These are phyloP conservation scores for Murina feae DNA, from an alignment of 2,113 vertebrate species.

Conservation along the genomic window DNA sequence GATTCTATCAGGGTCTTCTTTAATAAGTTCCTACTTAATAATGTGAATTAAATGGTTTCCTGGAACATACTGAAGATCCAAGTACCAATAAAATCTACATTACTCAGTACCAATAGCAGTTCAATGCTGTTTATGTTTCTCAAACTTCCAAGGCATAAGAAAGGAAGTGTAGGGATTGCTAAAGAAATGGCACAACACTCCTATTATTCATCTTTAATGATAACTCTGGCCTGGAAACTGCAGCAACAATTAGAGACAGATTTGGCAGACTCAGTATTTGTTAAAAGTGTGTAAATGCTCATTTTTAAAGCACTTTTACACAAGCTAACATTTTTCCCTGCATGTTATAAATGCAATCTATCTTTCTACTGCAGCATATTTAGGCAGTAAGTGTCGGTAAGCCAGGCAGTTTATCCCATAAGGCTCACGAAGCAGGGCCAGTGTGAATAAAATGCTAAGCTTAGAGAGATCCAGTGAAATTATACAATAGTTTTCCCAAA, in stretches of 20 bases:
- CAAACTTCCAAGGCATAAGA: slow-evolving; percentile 71
- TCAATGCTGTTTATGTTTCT: slow-evolving; percentile 72
- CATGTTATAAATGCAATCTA: slow-evolving; percentile 46
- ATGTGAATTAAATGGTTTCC: slow-evolving; percentile 72
- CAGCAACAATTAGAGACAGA: slow-evolving; percentile 56
- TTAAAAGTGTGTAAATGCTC: slow-evolving; percentile 57
- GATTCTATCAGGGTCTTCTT: slow-evolving; percentile 72
- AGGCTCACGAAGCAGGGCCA: slow-evolving; percentile 54
- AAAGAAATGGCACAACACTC: slow-evolving; percentile 61
- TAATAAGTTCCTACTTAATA: slow-evolving; percentile 77
- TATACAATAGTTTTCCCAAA: neutral
- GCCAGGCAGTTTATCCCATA: slow-evolving; percentile 24
- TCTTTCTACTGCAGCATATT: slow-evolving; percentile 50
- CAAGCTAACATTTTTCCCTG: slow-evolving; percentile 38
- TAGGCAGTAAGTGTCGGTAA: slow-evolving; percentile 23
- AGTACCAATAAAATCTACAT: slow-evolving; percentile 70
- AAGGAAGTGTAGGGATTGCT: slow-evolving; percentile 67
- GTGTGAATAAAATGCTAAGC: slow-evolving; percentile 52
- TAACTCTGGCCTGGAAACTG: slow-evolving; percentile 63
- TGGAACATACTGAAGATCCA: slow-evolving; percentile 49
- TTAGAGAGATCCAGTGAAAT: slow-evolving; percentile 42
- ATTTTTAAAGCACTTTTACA: slow-evolving; percentile 23
- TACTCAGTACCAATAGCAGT: slow-evolving; percentile 68
- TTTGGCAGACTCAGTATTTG: slow-evolving; percentile 55
- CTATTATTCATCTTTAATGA: slow-evolving; percentile 55